These are phyloP conservation scores for Serilophus lunatus DNA, from an alignment of 2,113 vertebrate genomes.

Conservation along the genomic window DNA sequence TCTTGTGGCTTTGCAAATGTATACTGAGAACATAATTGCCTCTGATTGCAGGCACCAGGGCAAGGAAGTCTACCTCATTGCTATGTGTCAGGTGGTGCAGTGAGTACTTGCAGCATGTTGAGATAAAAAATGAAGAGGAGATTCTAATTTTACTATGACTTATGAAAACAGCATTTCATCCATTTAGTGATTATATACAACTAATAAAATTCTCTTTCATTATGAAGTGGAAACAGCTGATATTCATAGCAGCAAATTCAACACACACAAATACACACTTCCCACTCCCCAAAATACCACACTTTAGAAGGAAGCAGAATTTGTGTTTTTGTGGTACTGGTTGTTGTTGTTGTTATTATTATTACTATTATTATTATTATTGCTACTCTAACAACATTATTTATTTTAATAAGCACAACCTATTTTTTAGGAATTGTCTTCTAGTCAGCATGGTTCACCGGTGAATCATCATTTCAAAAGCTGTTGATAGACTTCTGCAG, in stretches of 20 bases:
- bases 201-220: not conserved
- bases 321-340: not conserved
- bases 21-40: not conserved
- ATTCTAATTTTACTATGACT: not conserved
- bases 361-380: not conserved
- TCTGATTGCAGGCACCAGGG: not conserved
- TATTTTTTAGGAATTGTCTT: not conserved
- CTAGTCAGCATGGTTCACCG: not conserved
- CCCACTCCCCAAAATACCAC: not conserved
- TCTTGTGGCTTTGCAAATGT: not conserved
- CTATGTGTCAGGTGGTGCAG: not conserved
- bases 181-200: not conserved
- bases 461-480: not conserved
- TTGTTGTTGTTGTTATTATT: not conserved
- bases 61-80: not conserved
- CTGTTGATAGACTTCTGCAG: not conserved
- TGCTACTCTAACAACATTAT: not conserved
- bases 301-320: not conserved
- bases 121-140: not conserved
- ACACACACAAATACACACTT: rapidly evolving
- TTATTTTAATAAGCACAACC: not conserved
- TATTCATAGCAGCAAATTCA: not conserved
- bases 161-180: not conserved
- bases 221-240: not conserved
- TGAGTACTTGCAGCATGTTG: not conserved